Base-by-base conservation (phyloP, 2,888 invertebrate species). In the Nycteola revayana region DNA sequence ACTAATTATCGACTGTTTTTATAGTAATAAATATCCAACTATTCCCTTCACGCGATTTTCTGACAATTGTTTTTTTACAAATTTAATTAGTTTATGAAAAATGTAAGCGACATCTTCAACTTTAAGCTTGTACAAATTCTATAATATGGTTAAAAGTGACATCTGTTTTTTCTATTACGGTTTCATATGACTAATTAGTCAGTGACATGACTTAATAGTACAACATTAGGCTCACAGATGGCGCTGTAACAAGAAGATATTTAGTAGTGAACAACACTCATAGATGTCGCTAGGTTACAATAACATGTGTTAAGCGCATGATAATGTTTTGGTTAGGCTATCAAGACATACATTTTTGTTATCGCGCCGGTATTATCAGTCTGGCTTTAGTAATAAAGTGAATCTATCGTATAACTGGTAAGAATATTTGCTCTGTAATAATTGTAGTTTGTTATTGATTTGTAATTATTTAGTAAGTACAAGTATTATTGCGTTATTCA, bases 271-370 rank as follows among this genome's bases (percentile, higher is more conserved):
- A 5, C 14, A 5, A 3, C 5, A 14, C 5, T 0, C 25, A 37
- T 25, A 8, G 36, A 14, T 14, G 14, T 14, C 14, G 14, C 14
- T 36, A 9, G 8, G 8, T 11, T 25, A 1, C 2, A 3, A 36
- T 25, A 40, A 45, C 49, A 36, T 54, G 42, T 36, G 3, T 1
- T 21, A 28, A 10, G 9, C 23, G 9, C 14, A 14, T 27, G 27
- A 22, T 10, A 34, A 44, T 56, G 55, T 53, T 56, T 47, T 53
- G 42, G 36, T 56, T 39, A 47, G 10, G 28, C 20, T 6, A 23
- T 27, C 26, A 27, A 18, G 32, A 37, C 36, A 9, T 41, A 45
- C 36, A 51, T 42, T 40, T 45, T 37, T 25, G 26, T 10, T 32
- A 22, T 43, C 38, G 28, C 33, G 38, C 21, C 20, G 39, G 29